Evolutionary conservation across 1,140 invertebrate genomes (phyloP), one percentile per base, ranked within the genome.

Genomic region (Holotrichia oblita): DNA sequence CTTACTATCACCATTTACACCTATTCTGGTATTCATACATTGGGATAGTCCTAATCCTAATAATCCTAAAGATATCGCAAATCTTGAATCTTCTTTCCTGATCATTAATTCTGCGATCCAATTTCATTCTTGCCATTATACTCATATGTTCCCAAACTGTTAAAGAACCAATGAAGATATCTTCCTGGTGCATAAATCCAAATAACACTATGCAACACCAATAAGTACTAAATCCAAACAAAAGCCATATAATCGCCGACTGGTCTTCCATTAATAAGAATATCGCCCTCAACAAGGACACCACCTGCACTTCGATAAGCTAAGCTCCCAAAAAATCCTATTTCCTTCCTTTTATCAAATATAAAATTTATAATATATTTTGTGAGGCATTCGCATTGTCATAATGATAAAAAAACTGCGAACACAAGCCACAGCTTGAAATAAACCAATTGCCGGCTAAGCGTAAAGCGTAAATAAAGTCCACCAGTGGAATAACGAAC

Each of bases 171-270:
- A 97, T 92, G 84, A 98, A 98, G 40, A 98, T 88, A 85, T 98
- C 96, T 79, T 97, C 95, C 87, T 99, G 98, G 83, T 98, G 95
- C 86, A 99, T 96, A 86, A 96, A 99, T 0, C 96, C 97, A 97
- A 88, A 78, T 90, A 89, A 82, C 93, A 92, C 90, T n/a, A n/a
- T n/a, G n/a, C n/a, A n/a, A n/a, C n/a, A n/a, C n/a, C n/a, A n/a
- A n/a, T n/a, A n/a, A n/a, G n/a, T n/a, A n/a, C n/a, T n/a, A n/a
- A n/a, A n/a, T n/a, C n/a, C n/a, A n/a, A n/a, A n/a, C n/a, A n/a
- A n/a, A n/a, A n/a, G n/a, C n/a, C 90, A 97, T 94, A 81, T 92
- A 95, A 77, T 92, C 89, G 9, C 91, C 90, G 4, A 94, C 88
- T 6, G 89, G 87, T 22, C 89, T 85, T 1, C 94, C 94, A 84